Evolutionary conservation across 2,113 vertebrate species (phyloP).

Genomic region (Tamias sibiricus): DNA sequence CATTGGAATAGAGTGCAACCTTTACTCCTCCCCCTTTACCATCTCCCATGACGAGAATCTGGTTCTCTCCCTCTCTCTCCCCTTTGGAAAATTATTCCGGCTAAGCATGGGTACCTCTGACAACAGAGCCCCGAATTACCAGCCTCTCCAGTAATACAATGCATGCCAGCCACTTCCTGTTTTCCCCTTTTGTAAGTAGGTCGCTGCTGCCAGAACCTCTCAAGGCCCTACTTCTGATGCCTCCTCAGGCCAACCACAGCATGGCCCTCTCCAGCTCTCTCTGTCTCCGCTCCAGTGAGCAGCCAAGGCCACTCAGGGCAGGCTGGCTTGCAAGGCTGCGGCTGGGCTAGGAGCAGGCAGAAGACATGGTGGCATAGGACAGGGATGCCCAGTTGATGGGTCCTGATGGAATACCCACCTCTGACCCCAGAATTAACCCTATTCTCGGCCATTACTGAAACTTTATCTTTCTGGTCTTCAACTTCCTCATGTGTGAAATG

Average conservation of each 20-base stretch:
- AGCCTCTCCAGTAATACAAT: neutral
- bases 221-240: constrained; percentile 27
- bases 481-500: neutral
- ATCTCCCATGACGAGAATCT: neutral
- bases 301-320: neutral
- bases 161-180: rapidly evolving
- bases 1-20: no score
- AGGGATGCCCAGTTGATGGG: no score
- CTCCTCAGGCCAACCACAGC: constrained; percentile 15
- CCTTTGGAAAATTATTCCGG: neutral
- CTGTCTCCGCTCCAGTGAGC: constrained; percentile 39
- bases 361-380: rapidly evolving
- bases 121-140: neutral
- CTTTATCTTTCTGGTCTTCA: neutral
- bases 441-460: rapidly evolving
- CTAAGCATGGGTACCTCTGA: neutral
- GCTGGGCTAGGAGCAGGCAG: neutral
- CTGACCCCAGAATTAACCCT: neutral
- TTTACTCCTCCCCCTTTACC: neutral
- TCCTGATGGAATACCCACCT: neutral
- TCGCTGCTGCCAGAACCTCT: constrained; percentile 58
- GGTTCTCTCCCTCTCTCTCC: neutral
- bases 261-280: neutral
- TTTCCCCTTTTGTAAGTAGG: constrained; percentile 44
- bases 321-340: constrained; percentile 2